Evolutionary conservation across 2,797 vertebrate species (phyloP).

Genomic region (Tamandua tetradactyla): DNA sequence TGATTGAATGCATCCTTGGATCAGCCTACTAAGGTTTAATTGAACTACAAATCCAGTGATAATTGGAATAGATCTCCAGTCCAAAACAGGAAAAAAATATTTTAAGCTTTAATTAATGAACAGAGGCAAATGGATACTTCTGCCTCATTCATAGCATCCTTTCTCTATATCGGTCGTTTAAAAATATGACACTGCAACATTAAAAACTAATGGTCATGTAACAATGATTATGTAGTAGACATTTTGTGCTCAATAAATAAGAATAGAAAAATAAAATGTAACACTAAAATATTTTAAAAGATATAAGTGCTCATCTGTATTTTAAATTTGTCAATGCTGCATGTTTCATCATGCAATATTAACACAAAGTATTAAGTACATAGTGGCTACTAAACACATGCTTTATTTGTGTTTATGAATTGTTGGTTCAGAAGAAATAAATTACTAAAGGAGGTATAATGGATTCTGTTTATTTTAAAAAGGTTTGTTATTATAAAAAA

Average conservation of each 20-base stretch:
- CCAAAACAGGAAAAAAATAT: constrained; percentile 50
- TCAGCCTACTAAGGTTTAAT: constrained; percentile 64
- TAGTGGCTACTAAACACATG: neutral
- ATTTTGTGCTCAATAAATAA: constrained; percentile 2
- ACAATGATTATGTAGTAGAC: neutral
- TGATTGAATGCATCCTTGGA: constrained; percentile 52
- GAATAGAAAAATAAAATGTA: constrained; percentile 21
- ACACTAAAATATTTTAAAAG: neutral
- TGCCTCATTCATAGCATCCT: neutral
- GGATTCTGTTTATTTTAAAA: neutral
- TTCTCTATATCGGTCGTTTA: neutral
- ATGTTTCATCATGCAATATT: neutral
- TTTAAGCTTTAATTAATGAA: constrained; percentile 56
- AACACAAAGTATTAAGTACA: neutral
- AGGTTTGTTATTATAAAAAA: neutral
- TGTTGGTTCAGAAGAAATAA: neutral
- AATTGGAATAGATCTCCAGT: constrained; percentile 31
- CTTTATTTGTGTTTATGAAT: neutral
- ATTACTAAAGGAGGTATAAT: neutral
- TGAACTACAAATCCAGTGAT: constrained; percentile 68
- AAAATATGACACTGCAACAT: neutral
- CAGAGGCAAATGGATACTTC: constrained; percentile 37
- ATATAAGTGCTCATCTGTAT: neutral
- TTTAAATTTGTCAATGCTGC: neutral
- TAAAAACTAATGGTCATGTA: neutral